phyloP scores from a whole-genome alignment of 2,113 vertebrate species.

The Nothoprocta pentlandii region DNA sequence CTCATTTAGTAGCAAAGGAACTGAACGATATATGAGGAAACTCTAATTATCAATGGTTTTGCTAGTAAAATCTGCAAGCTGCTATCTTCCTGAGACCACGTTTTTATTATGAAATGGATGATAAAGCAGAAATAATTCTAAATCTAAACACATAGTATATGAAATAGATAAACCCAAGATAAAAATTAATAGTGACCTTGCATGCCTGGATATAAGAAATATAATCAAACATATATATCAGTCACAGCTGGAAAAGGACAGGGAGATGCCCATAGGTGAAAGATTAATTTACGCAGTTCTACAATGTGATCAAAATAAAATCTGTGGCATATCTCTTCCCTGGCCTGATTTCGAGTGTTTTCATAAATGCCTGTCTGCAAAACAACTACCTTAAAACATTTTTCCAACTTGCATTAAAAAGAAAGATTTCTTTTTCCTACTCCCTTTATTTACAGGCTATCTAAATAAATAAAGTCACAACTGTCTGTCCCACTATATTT shows the following conservation, averaged over 20 bases:
- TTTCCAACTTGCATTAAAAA: neutral
- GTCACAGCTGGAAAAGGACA: neutral
- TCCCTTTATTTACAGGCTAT: neutral
- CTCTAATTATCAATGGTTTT: conserved; percentile 63
- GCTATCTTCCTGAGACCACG: conserved; percentile 47
- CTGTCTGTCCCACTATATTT: neutral
- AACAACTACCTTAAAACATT: neutral
- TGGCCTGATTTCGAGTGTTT: neutral
- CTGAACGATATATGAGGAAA: conserved; percentile 44
- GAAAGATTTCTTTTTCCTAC: neutral
- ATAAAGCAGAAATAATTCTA: conserved; percentile 68
- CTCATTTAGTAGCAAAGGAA: conserved; percentile 19
- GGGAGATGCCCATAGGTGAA: conserved; percentile 30
- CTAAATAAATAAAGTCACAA: conserved; percentile 14
- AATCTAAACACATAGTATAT: conserved; percentile 52
- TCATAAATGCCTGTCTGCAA: neutral
- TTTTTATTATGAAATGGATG: conserved; percentile 65
- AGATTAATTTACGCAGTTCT: conserved; percentile 43
- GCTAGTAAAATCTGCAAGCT: conserved; percentile 60
- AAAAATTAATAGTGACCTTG: conserved; percentile 69
- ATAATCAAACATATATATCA: conserved; percentile 40
- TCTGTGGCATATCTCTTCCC: neutral
- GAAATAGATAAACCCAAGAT: conserved; percentile 53
- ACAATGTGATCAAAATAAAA: conserved; percentile 53
- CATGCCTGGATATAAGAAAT: conserved; percentile 28